These are phyloP conservation scores for Euspilapteryx auroguttella DNA, from an alignment of 2,888 invertebrate species.

Conservation along the genomic window DNA sequence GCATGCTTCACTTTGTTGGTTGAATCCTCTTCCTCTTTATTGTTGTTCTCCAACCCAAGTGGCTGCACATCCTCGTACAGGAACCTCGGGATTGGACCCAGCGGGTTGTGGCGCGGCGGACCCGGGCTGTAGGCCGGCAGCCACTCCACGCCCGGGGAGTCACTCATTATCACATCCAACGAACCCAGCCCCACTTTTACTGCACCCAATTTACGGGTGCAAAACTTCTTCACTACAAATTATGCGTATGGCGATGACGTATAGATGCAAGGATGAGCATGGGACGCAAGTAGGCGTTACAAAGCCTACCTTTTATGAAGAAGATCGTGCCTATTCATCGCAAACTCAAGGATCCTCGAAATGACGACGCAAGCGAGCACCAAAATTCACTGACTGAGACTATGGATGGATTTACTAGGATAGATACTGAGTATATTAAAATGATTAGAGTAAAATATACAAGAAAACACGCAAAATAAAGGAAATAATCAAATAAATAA, in stretches of 20 bases:
- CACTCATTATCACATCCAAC: slow-evolving; percentile 44
- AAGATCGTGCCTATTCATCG: slow-evolving; percentile 37
- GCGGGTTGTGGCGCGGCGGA: slow-evolving; percentile 51
- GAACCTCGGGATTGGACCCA: slow-evolving; percentile 49
- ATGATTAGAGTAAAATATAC: slow-evolving; percentile 12
- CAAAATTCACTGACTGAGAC: slow-evolving; percentile 22
- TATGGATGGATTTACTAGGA: too few relatives aligned
- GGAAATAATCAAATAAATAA: slow-evolving; percentile 43
- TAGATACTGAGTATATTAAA: too few relatives aligned
- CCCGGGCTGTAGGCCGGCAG: slow-evolving; percentile 54
- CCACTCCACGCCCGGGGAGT: slow-evolving; percentile 57
- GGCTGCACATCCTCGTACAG: slow-evolving; percentile 52
- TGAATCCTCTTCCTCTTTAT: slow-evolving; percentile 48
- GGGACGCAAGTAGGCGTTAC: too few relatives aligned
- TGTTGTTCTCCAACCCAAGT: slow-evolving; percentile 42
- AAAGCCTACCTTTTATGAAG: slow-evolving; percentile 44
- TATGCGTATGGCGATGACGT: too few relatives aligned
- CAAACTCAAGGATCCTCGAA: slow-evolving; percentile 51
- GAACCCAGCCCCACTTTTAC: slow-evolving; percentile 8
- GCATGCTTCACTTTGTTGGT: slow-evolving; percentile 54
- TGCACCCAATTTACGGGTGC: slow-evolving; percentile 6
- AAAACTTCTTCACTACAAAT: background rate
- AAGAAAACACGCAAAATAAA: slow-evolving; percentile 31
- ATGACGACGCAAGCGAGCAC: slow-evolving; percentile 12
- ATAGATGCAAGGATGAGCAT: too few relatives aligned